Evolutionary conservation across 2,113 vertebrate species (phyloP), one percentile per base, ranked within the genome.

Genomic region (Indicator indicator): DNA sequence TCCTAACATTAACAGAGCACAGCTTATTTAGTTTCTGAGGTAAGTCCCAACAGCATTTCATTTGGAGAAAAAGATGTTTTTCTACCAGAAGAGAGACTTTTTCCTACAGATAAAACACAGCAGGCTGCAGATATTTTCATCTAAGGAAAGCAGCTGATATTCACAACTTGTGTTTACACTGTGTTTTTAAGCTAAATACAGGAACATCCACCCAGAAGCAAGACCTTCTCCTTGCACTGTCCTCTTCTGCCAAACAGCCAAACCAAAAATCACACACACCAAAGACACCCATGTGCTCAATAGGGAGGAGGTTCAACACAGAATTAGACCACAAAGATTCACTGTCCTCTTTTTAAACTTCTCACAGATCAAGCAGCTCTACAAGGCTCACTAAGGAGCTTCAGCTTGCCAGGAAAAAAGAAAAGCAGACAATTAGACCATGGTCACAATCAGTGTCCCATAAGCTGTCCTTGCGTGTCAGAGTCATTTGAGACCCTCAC

Each of bases 1-100:
- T 96, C 86, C 92, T 59, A 93, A 68, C 67, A 64, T 72, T 84
- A 96, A 79, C 85, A 95, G 75, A 90, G 85, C 52, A 42, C 79
- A 40, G 90, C 90, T 95, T 93, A 83, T 76, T 95, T 71, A 56
- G 90, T 94, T 88, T 86, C 83, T 27, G 65, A 85, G 88, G 2
- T 85, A 71, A 84, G 59, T 86, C 89, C 88, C 86, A 88, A 86
- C 12, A 86, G 72, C 60, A 52, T 78, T 93, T 91, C 40, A 82
- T 93, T 85, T 83, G 82, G 70, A 88, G 32, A 74, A 62, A 24
- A 62, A 30, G 40, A 44, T 44, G 60, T 90, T 77, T 69, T 54
- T 54, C 62, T 85, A 80, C 48, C 71, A 42, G 74, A 70, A 88
- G 85, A 95, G 56, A 63, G 68, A 55, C 18, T 56, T 30, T 56